Evolutionary conservation across 2,888 invertebrate species (phyloP), one percentile per base, ranked within the genome.

Genomic region (Seira sanloemensis): DNA sequence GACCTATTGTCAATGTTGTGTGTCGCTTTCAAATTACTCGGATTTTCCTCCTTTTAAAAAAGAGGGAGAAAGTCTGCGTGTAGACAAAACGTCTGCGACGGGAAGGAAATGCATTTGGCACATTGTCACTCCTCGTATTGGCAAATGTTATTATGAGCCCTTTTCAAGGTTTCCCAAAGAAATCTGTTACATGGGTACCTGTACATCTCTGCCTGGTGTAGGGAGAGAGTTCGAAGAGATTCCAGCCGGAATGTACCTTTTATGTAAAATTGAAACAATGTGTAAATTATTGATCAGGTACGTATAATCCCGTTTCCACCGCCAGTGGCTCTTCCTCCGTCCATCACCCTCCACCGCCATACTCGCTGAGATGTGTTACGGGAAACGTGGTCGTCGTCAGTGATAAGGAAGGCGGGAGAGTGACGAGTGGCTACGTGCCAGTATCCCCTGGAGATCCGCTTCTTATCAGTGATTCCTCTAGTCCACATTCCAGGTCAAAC

Each of bases 351-450:
- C 37, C 37, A 7, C 37, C 37, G 37, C 37, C 37, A 37, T 37
- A 37, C 12, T 27, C 68, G 12, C 77, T 68, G 18, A 68, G 37
- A 50, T 67, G 74, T 74, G 54, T 62, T 21, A 21, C 58, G 65
- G 81, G 81, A 62, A 75, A 16, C 25, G 81, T 81, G 54, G 62
- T 80, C 24, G 81, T 81, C 24, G 75, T 75, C 65, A 81, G 81
- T 76, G 81, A 65, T 26, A 81, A 81, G 75, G 81, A 81, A 71
- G 81, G 81, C 69, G 81, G 75, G 75, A 81, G 66, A 69, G 68
- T 74, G 81, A 81, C 75, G 67, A 81, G 81, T 81, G 88, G 84
- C 71, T 83, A 84, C 82, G 78, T 88, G 24, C 84, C 86, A 37
- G 37, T 37, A 37, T 37, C 37, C 37, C 37, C 37, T 37, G 74